phyloP scores from a whole-genome alignment of 2,113 vertebrate genomes.

The Hippocampus abdominalis region DNA sequence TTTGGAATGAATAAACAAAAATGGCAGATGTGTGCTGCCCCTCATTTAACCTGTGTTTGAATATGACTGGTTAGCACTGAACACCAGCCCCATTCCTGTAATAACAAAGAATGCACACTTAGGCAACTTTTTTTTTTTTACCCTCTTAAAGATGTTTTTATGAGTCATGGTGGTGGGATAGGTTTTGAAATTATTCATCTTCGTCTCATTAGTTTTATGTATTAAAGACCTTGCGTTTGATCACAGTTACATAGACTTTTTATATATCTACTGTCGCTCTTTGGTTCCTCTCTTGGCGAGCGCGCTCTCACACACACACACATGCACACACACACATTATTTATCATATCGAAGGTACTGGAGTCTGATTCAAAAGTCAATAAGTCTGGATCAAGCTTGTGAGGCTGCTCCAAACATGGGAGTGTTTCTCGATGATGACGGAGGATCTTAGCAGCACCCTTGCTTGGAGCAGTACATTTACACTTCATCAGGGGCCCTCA shows the following conservation, averaged over 20 bases:
- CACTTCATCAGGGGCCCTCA: constrained; percentile 46
- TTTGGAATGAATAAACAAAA: too few species aligned
- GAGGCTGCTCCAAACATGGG: constrained; percentile 40
- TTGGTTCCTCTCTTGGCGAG: constrained; percentile 14
- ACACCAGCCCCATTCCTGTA: too few species aligned
- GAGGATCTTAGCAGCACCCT: constrained; percentile 37
- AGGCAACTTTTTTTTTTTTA: not conserved
- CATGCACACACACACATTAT: constrained; percentile 18
- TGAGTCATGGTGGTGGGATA: not conserved
- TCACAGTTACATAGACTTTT: not conserved
- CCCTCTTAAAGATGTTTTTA: not conserved
- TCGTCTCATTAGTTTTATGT: not conserved
- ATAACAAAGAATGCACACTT: too few species aligned
- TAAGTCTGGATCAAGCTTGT: constrained; percentile 41
- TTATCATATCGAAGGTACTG: constrained; percentile 33
- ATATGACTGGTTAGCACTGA: too few species aligned
- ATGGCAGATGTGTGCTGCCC: too few species aligned
- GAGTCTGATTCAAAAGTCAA: constrained; percentile 49
- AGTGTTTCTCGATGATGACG: constrained; percentile 56
- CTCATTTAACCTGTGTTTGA: too few species aligned
- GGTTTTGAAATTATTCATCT: not conserved
- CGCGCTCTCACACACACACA: not conserved
- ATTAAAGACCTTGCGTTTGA: not conserved
- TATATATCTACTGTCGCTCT: constrained; percentile 7
- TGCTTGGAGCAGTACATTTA: constrained; percentile 55